Percentiles rank a stretch among this genome's conserved stretches.
These are phyloP conservation scores for Panopea generosa DNA, from an alignment of 2,888 invertebrate genomes.

Conservation along the genomic window DNA sequence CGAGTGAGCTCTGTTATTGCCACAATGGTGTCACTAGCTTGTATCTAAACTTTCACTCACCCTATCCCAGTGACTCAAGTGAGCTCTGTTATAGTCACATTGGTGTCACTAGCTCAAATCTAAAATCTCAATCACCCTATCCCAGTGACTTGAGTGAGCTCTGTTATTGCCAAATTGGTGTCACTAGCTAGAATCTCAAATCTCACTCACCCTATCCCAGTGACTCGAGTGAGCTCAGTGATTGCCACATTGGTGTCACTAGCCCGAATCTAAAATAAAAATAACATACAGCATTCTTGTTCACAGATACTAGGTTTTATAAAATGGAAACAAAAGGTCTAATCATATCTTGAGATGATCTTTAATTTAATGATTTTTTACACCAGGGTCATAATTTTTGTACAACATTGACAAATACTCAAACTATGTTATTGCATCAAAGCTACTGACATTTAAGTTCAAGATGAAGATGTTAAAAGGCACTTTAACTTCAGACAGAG, in stretches of 20 bases:
- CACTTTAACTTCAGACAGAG: too few species aligned
- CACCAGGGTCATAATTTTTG: too few species aligned
- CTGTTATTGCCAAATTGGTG: conserved; percentile 89
- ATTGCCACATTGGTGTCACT: conserved; percentile 90
- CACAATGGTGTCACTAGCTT: conserved; percentile 89
- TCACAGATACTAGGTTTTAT: too few species aligned
- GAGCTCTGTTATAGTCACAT: conserved; percentile 89
- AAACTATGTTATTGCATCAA: too few species aligned
- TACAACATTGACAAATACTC: too few species aligned
- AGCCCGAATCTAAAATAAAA: conserved; percentile 89
- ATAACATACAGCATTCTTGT: too few species aligned
- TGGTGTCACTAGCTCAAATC: conserved; percentile 90
- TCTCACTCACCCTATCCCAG: conserved; percentile 91
- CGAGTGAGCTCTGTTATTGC: conserved; percentile 90
- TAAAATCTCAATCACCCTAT: conserved; percentile 89
- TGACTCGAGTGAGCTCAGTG: conserved; percentile 89
- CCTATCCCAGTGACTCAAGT: conserved; percentile 92
- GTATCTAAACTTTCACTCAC: conserved; percentile 89
- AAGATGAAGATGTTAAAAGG: too few species aligned
- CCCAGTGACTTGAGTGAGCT: conserved; percentile 90
- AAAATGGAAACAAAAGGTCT: too few species aligned
- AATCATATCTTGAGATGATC: too few species aligned
- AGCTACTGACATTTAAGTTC: too few species aligned
- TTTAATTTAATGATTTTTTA: too few species aligned
- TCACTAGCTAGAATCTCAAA: conserved; percentile 91